phyloP scores from a whole-genome alignment of 2,113 vertebrate genomes.

The Riparia riparia region DNA sequence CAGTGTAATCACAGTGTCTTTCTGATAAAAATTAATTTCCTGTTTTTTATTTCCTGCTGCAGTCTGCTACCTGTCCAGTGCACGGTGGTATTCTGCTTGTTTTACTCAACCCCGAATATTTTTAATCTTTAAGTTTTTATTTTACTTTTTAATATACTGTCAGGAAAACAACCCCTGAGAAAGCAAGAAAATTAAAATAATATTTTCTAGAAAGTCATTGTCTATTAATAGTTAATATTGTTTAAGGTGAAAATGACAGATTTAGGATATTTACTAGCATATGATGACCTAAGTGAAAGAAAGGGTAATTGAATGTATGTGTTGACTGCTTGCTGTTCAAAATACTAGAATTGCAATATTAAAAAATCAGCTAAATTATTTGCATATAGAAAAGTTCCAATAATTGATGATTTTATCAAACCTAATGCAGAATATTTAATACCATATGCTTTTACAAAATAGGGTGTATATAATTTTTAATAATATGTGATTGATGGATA shows the following conservation, averaged over 20 bases:
- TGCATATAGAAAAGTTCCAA: conserved; percentile 8
- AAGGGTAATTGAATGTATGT: conserved; percentile 1
- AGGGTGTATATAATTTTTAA: not conserved
- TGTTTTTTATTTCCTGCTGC: not conserved
- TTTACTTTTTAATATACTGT: not conserved
- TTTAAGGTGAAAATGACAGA: conserved; percentile 10
- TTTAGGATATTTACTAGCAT: not conserved
- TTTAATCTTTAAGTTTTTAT: not conserved
- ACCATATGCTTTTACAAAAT: conserved; percentile 27
- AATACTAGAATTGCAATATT: conserved; percentile 23
- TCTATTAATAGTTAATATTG: not conserved
- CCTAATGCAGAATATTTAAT: not conserved
- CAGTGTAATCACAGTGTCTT: not conserved
- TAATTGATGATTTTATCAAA: conserved; percentile 41
- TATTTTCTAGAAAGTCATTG: conserved; percentile 37
- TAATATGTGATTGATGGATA: conserved; percentile 40
- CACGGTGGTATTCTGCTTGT: not conserved
- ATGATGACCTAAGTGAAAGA: conserved; percentile 32
- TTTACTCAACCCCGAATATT: not conserved
- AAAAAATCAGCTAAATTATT: conserved; percentile 29
- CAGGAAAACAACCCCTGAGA: not conserved
- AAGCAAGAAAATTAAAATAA: not conserved
- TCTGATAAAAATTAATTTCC: not conserved
- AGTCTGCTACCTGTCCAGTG: not conserved
- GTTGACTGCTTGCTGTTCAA: conserved; percentile 1